Evolutionary conservation across 2,888 invertebrate species (phyloP).

Genomic region (Disparrhopalites patrizii): DNA sequence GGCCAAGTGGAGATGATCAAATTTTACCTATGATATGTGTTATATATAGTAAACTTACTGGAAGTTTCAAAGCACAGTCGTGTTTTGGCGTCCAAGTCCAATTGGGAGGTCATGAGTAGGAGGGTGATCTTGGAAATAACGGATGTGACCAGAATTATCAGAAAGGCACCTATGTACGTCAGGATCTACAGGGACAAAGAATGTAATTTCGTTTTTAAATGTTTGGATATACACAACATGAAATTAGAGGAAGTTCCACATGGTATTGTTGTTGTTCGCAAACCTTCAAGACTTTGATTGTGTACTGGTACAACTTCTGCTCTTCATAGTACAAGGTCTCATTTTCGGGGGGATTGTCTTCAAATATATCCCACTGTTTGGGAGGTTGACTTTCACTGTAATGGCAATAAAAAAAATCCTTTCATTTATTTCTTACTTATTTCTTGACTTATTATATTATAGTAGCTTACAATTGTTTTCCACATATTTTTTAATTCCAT

Average conservation of each 20-base stretch:
- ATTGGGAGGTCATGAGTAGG: slow-evolving; percentile 52
- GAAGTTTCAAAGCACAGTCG: slow-evolving; percentile 28
- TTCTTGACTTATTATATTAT: too few species aligned
- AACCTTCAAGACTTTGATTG: slow-evolving; percentile 49
- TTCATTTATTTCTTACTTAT: too few species aligned
- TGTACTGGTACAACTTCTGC: slow-evolving; percentile 49
- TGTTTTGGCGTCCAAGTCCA: slow-evolving; percentile 55
- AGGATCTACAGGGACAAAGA: slow-evolving; percentile 46
- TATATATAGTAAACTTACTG: slow-evolving; percentile 31
- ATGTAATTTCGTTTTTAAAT: slow-evolving; percentile 17
- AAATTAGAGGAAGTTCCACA: not conserved
- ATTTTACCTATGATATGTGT: too few species aligned
- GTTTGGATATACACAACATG: not conserved
- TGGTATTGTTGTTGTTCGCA: too few species aligned
- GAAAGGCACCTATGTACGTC: slow-evolving; percentile 53
- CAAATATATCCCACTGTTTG: slow-evolving; percentile 52
- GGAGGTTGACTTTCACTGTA: not conserved
- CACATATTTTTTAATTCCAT: too few species aligned
- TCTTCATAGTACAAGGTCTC: slow-evolving; percentile 49
- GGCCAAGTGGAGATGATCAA: too few species aligned
- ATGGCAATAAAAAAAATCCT: not conserved
- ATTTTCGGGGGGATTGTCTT: slow-evolving; percentile 52
- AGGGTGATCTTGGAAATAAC: slow-evolving; percentile 52
- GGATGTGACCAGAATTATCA: slow-evolving; percentile 51
- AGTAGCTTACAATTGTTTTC: too few species aligned